A percentile compares a stretch with the other conserved stretches of the same genome.
Conservation (phyloP, 2,113 vertebrate genomes). For the Engystomops pustulosus region DNA sequence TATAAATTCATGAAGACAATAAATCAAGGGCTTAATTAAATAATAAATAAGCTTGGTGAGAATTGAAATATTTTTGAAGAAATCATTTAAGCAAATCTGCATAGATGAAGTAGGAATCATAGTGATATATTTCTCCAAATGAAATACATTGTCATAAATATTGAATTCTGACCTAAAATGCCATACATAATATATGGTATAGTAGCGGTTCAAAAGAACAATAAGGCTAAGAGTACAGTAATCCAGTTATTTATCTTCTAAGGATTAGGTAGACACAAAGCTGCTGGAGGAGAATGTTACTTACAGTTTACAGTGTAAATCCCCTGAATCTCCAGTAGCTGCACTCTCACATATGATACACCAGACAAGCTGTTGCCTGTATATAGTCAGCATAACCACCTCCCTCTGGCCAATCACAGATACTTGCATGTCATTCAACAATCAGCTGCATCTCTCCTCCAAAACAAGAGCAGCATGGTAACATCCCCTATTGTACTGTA, state of each 20-base stretch:
- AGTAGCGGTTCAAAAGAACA: neutral
- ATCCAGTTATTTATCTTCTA: neutral
- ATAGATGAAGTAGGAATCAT: too few relatives aligned
- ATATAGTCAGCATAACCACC: conserved; percentile 64
- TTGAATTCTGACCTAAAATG: neutral
- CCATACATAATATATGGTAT: neutral
- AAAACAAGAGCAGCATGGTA: neutral
- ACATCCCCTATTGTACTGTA: neutral
- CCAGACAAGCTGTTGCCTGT: conserved; percentile 39
- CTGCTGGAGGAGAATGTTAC: conserved; percentile 65
- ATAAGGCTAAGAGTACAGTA: conserved; percentile 26
- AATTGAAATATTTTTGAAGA: neutral
- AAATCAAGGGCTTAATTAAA: neutral
- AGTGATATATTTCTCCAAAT: neutral
- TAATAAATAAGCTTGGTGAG: too few relatives aligned
- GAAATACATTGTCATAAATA: neutral
- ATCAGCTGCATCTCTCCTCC: conserved; percentile 64
- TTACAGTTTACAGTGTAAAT: conserved; percentile 66
- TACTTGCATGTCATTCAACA: conserved; percentile 62
- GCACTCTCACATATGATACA: conserved; percentile 65
- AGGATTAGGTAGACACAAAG: conserved; percentile 49
- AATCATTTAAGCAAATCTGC: neutral
- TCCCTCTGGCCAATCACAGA: conserved; percentile 76
- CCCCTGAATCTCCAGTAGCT: conserved; percentile 45
- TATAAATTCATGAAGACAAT: neutral